Evolutionary conservation across 2,113 vertebrate genomes (phyloP), one percentile per base, ranked within the genome.

Genomic region (Nanorana parkeri): DNA sequence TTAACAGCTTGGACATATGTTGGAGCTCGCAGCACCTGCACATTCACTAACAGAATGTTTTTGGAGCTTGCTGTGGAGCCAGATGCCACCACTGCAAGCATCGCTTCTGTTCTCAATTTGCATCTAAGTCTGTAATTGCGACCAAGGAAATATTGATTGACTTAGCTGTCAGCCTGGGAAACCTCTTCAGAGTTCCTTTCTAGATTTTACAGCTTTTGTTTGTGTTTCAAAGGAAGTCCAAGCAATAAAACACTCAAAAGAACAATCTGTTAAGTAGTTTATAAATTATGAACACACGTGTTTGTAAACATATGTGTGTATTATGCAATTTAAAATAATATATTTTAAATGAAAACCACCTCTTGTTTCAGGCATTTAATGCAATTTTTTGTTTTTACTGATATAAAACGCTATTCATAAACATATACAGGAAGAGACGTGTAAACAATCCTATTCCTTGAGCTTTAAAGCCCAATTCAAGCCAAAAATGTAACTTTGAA

Each of bases 21-120:
- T 83, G 60, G 63, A 41, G 72, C 64, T 36, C 60, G 72, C 67
- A 64, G 72, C 72, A 67, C 72, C 80, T 83, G 71, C 72, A 76
- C 80, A 76, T 71, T n/a, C 63, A 76, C 80, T 83, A 83, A 83
- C 80, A 76, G 80, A 83, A 83, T 83, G 80, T 83, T 83, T 81
- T 75, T 75, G 63, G 69, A 19, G 63, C 80, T 60, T 60, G 80
- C 80, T 83, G 80, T 76, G 80, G 61, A 24, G 52, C 71, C 80
- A 83, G 72, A 83, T 83, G 80, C 80, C 72, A 41, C 52, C 72
- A 58, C 80, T 83, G 54, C 51, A 67, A 76, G 80, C 26, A 47
- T 76, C 64, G 51, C 52, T 76, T 75, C 63, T 83, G 71, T 60
- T 83, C 80, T 60, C 65, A 36, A 83, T 83, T 76, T 76, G 61